Base-by-base conservation (phyloP, 1,140 invertebrate species). In the Ganaspis sp. region DNA sequence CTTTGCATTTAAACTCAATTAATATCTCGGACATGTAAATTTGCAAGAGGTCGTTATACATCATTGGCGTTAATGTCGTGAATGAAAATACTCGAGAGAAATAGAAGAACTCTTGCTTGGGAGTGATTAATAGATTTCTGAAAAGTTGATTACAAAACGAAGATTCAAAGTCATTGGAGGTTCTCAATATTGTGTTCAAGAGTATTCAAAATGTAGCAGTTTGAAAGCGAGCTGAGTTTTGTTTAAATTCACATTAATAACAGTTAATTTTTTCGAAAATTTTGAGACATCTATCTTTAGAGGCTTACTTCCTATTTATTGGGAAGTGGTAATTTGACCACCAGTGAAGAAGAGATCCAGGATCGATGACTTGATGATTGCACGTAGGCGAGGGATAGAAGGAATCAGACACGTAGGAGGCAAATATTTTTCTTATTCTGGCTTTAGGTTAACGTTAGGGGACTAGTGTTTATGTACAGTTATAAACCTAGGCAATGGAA, bases 381-480 rank as follows among this genome's bases (percentile, higher is more conserved):
- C 11, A 64, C 12, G 58, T n/a, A 64, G 58, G 58, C 58, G 58
- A 64, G 58, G 26, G 21, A 64, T 64, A 29, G 58, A 64, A 26
- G 58, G 26, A 64, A 49, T 49, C 45, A 49, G 23, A 64, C 58
- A 64, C 23, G 58, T 64, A n/a, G 58, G 58, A 64, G 58, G 58
- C 23, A 12, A 15, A 29, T 64, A 3, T 64, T 26, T 29, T 64
- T 64, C 23, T 29, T 64, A 23, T 15, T 26, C 4, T 12, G 5
- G 11, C 58, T 64, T 64, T 64, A 64, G 58, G 58, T 64, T 64
- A 34, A 64, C 26, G 58, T n/a, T 64, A 64, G 21, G 54, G 15
- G 23, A 64, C 21, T 64, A 64, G 54, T 64, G 54, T 64, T 64
- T 64, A 64, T 26, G 54, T 64, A 64, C 54, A 64, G 54, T 64